Evolutionary conservation across 1,140 invertebrate genomes (phyloP).

Genomic region (Ladona fulva): DNA sequence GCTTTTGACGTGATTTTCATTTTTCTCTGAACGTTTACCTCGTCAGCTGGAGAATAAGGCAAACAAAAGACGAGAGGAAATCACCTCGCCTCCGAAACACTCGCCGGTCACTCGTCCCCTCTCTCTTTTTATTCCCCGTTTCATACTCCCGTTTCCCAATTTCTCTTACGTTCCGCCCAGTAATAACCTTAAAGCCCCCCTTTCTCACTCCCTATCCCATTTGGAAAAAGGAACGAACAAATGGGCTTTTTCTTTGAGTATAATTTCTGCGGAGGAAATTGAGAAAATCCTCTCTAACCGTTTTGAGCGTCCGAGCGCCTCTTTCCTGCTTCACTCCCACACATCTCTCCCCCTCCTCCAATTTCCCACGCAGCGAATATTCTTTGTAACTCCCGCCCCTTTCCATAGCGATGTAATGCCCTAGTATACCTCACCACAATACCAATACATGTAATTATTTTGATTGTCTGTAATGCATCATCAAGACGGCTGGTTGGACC

Average conservation of each 20-base stretch:
- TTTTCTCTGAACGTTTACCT: too few species aligned
- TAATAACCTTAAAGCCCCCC: not conserved
- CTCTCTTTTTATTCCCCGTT: not conserved
- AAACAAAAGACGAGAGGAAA: not conserved
- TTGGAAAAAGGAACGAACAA: not conserved
- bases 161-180: not conserved
- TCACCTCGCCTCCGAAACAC: not conserved
- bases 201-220: not conserved
- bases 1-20: too few species aligned
- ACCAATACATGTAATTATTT: too few species aligned
- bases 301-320: not conserved
- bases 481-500: too few species aligned
- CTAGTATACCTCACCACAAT: too few species aligned
- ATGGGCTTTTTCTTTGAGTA: not conserved
- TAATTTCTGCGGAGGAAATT: constrained; percentile 9
- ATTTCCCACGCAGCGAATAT: not conserved
- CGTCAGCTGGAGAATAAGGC: not conserved
- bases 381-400: not conserved
- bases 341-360: not conserved
- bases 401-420: not conserved
- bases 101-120: not conserved
- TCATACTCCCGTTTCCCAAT: not conserved
- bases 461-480: too few species aligned
- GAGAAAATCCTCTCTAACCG: not conserved
- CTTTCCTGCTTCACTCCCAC: not conserved